Evolutionary conservation across 2,888 invertebrate genomes (phyloP).

Genomic region (Trichacis sp.): DNA sequence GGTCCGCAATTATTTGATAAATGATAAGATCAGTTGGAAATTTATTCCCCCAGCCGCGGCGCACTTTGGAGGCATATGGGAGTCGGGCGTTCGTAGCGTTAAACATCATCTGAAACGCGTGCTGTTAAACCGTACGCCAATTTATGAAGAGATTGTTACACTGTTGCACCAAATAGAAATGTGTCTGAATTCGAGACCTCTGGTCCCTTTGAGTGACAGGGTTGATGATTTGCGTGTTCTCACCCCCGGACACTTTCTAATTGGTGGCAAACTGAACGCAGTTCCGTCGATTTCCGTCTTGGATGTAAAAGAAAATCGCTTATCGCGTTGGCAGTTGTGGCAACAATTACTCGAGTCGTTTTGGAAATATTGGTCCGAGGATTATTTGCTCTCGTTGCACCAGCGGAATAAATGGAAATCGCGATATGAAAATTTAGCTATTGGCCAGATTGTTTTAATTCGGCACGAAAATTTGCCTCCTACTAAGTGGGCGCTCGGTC

Average conservation of each 20-base stretch:
- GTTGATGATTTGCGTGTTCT: conserved; percentile 27
- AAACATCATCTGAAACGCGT: conserved; percentile 49
- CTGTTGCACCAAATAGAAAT: conserved; percentile 32
- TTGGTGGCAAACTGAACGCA: conserved; percentile 32
- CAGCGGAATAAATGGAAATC: conserved; percentile 7
- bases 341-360: conserved; percentile 8
- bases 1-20: neutral
- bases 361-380: conserved; percentile 9
- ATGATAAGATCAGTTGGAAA: conserved; percentile 6
- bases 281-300: neutral
- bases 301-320: neutral
- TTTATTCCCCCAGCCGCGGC: conserved; percentile 20
- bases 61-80: conserved; percentile 32
- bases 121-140: conserved; percentile 31
- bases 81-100: conserved; percentile 36
- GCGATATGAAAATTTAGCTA: neutral
- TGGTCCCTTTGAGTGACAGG: conserved; percentile 12
- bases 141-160: conserved; percentile 44
- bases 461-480: conserved; percentile 6
- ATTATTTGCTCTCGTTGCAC: conserved; percentile 12
- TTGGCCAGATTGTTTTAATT: conserved; percentile 10
- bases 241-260: conserved; percentile 48
- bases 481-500: conserved; percentile 16
- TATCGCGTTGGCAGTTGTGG: conserved; percentile 10
- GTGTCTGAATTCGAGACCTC: conserved; percentile 26